A percentile compares a stretch with the other conserved stretches of the same genome.
Conservation (phyloP, 2,888 invertebrate genomes). For the Morpho helenor region DNA sequence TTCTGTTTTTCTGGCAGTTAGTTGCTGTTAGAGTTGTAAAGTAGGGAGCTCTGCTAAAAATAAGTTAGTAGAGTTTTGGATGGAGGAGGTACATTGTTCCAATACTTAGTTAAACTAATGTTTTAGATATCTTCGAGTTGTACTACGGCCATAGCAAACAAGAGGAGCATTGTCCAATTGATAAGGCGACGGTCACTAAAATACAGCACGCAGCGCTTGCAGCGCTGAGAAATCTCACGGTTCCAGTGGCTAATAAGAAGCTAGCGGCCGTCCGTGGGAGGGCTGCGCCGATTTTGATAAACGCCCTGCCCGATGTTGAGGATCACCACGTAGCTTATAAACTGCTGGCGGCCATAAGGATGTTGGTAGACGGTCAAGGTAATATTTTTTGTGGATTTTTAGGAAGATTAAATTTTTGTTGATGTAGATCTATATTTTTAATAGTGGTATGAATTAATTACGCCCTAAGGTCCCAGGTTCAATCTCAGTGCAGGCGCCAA, state of each 20-base stretch:
- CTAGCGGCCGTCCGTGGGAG: constrained; percentile 83
- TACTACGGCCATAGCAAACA: constrained; percentile 42
- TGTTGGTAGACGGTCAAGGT: constrained; percentile 93
- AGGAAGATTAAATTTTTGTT: too few relatives aligned
- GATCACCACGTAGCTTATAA: constrained; percentile 92
- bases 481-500: too few relatives aligned
- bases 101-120: not conserved
- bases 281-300: constrained; percentile 76
- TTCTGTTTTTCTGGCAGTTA: too few relatives aligned
- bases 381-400: constrained; percentile 5
- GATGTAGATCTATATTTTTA: too few relatives aligned
- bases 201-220: constrained; percentile 87
- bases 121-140: constrained; percentile 57
- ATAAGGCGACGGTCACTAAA: constrained; percentile 43
- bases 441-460: too few relatives aligned
- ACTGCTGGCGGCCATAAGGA: constrained; percentile 89
- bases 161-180: constrained; percentile 34
- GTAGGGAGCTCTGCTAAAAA: too few relatives aligned
- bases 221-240: constrained; percentile 87
- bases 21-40: too few relatives aligned
- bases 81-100: too few relatives aligned
- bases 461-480: too few relatives aligned
- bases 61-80: too few relatives aligned
- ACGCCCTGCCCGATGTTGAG: constrained; percentile 83
- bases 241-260: constrained; percentile 87